phyloP scores from a whole-genome alignment of 2,113 vertebrate genomes.

The Lasiurus borealis region DNA sequence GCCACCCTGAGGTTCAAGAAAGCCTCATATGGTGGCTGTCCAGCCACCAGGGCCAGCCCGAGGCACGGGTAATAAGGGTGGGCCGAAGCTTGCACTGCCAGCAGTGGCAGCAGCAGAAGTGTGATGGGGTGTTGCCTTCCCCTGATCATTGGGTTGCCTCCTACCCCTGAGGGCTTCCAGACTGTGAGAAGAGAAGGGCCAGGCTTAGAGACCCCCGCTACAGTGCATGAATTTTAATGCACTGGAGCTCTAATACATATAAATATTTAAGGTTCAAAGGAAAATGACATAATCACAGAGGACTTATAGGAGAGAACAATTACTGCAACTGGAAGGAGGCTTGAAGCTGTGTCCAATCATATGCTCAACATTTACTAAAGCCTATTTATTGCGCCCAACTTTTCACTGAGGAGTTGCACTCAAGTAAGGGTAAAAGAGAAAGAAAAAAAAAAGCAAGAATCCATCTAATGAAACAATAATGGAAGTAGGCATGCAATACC shows the following conservation, averaged over 20 bases:
- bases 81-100: too few species aligned
- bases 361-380: background rate
- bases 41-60: too few species aligned
- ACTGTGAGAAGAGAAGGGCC: too few species aligned
- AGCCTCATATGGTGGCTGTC: too few species aligned
- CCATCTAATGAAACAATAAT: background rate
- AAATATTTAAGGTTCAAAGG: constrained; percentile 15
- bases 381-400: background rate
- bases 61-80: too few species aligned
- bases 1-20: too few species aligned
- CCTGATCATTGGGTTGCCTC: too few species aligned
- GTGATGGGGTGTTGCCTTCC: too few species aligned
- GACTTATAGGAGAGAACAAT: background rate
- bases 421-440: background rate
- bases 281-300: background rate
- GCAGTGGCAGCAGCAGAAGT: too few species aligned
- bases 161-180: too few species aligned
- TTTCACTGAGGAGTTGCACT: background rate
- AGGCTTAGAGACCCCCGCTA: too few species aligned
- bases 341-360: background rate
- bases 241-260: background rate
- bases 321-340: background rate
- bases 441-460: background rate
- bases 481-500: background rate
- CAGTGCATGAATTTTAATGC: too few species aligned